Conservation (phyloP, 2,888 invertebrate species). For the Troides oblongomaculatus region DNA sequence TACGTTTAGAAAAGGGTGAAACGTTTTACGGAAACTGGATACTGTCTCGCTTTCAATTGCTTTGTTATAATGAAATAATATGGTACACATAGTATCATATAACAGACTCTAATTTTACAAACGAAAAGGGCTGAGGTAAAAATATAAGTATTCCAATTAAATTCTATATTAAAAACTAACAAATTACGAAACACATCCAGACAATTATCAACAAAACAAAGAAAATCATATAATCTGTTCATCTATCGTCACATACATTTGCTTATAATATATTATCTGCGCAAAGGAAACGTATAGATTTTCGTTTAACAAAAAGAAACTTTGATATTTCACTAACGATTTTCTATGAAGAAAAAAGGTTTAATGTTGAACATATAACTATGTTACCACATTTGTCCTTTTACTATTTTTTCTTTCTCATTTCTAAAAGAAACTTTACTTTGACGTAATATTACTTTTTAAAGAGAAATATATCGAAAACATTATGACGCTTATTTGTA, state of each 20-base stretch:
- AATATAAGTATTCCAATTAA: too few species aligned
- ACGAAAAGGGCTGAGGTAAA: too few species aligned
- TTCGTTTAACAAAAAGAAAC: background rate
- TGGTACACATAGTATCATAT: background rate
- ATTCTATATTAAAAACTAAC: too few species aligned
- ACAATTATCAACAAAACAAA: too few species aligned
- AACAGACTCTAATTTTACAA: too few species aligned
- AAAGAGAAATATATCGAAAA: too few species aligned
- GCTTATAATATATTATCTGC: too few species aligned
- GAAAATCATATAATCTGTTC: too few species aligned
- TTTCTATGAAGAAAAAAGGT: background rate
- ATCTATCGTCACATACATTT: too few species aligned
- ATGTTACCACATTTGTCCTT: background rate
- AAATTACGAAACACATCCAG: too few species aligned
- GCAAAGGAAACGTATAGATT: background rate
- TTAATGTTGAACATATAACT: background rate
- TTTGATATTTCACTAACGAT: background rate
- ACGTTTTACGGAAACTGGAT: background rate
- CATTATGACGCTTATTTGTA: too few species aligned
- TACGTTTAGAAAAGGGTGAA: background rate
- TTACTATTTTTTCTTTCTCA: background rate
- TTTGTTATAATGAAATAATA: background rate
- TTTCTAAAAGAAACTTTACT: background rate
- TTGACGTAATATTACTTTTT: background rate
- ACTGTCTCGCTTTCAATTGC: background rate